These are phyloP conservation scores for Platichthys stellatus DNA, from an alignment of 2,113 vertebrate genomes.

Conservation along the genomic window DNA sequence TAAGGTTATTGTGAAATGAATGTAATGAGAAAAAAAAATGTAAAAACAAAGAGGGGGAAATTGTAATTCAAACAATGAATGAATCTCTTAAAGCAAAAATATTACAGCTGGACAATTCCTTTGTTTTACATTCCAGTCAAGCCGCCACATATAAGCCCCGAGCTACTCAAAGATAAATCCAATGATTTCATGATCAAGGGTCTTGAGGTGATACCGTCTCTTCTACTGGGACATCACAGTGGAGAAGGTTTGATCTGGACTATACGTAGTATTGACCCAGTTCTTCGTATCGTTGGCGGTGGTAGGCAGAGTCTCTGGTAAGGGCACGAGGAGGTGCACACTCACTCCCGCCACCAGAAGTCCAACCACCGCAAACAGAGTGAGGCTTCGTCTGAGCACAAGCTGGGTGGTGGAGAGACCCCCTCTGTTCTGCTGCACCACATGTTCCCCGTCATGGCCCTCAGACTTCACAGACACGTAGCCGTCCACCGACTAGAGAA, in stretches of 20 bases:
- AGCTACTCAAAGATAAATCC: background rate
- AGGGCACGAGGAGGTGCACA: constrained; percentile 68
- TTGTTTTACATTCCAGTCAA: too few relatives aligned
- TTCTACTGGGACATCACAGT: background rate
- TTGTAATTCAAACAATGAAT: too few relatives aligned
- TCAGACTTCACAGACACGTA: constrained; percentile 20
- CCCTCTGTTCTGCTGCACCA: background rate
- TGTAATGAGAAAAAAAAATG: too few relatives aligned
- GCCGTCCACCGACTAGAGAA: constrained; percentile 57
- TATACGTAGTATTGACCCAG: constrained; percentile 57
- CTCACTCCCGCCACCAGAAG: constrained; percentile 67
- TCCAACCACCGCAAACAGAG: constrained; percentile 54
- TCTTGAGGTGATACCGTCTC: background rate
- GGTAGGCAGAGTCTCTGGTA: constrained; percentile 45
- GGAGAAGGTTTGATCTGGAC: constrained; percentile 24
- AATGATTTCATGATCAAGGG: background rate
- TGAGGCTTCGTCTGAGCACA: constrained; percentile 76
- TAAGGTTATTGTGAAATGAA: too few relatives aligned
- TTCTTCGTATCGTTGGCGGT: constrained; percentile 62
- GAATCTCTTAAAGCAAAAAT: too few relatives aligned
- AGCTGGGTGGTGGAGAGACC: constrained; percentile 75
- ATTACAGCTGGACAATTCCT: too few relatives aligned
- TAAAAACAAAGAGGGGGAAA: too few relatives aligned
- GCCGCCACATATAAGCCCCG: too few relatives aligned
- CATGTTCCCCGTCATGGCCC: background rate